These are phyloP conservation scores for Papilio gigon DNA, from an alignment of 2,888 invertebrate genomes.

Conservation along the genomic window DNA sequence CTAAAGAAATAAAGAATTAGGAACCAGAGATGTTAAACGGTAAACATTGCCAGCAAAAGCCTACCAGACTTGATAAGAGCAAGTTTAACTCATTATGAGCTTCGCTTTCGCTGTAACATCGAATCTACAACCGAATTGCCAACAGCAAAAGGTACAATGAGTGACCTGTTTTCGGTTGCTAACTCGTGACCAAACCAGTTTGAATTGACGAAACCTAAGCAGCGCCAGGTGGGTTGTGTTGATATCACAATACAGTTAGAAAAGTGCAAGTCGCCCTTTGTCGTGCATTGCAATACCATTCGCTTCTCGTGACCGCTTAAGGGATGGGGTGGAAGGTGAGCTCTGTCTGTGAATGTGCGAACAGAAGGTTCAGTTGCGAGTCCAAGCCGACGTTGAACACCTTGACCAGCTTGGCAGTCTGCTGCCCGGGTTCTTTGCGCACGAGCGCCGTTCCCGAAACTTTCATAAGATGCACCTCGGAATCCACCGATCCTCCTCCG, in stretches of 20 bases:
- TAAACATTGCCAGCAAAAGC: conserved; percentile 14
- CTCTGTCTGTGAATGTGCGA: conserved; percentile 85
- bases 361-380: conserved; percentile 85
- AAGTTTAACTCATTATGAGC: conserved; percentile 17
- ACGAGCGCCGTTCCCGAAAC: conserved; percentile 86
- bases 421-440: conserved; percentile 82
- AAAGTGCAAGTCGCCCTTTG: conserved; percentile 45
- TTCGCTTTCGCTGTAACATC: conserved; percentile 34
- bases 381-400: conserved; percentile 87
- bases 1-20: conserved; percentile 13
- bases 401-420: conserved; percentile 80
- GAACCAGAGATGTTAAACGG: conserved; percentile 10
- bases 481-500: conserved; percentile 81
- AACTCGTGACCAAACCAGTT: conserved; percentile 68
- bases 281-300: conserved; percentile 69
- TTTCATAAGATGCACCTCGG: conserved; percentile 84
- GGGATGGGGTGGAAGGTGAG: conserved; percentile 84
- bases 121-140: conserved; percentile 45
- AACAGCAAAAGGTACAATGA: conserved; percentile 48
- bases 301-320: conserved; percentile 56
- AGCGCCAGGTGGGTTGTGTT: conserved; percentile 72
- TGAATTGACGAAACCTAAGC: conserved; percentile 74
- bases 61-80: conserved; percentile 3
- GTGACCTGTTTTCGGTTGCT: conserved; percentile 62
- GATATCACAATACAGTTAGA: conserved; percentile 60